Base-by-base conservation (phyloP, 1,140 invertebrate species). In the Drosophila orena region DNA sequence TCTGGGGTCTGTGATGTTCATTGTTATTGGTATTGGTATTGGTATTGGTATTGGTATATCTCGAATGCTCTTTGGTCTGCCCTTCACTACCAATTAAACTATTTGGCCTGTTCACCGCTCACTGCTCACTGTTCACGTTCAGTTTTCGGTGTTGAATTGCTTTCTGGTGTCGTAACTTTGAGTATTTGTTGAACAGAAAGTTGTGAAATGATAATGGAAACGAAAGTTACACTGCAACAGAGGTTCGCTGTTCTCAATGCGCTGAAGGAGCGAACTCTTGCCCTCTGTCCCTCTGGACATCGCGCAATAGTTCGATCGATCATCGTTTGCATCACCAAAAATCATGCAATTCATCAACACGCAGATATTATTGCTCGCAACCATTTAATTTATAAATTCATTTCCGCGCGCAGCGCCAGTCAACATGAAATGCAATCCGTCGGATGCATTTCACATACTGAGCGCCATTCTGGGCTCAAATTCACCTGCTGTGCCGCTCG, bases 351-450 rank as follows among this genome's bases (percentile, higher is more conserved):
- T 88, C 83, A 92, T 92, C 91, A 92, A 92, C 91, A 92, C 91
- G 83, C 91, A 92, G 85, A 92, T 92, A 92, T 92, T 92, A 92
- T 92, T 92, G 90, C 91, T 92, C 91, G 91, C 91, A 92, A 85
- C 91, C 91, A 92, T 90, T 91, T 40, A 72, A 69, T 88, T 86
- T 22, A 54, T 54, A 73, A 71, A 76, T 70, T 77, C 42, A 69
- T 65, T 65, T 64, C 62, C 55, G 68, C 60, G 65, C 71, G 64
- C 65, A 52, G 57, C 68, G 64, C 46, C 74, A 74, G 57, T 83
- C 52, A 44, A 47, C 27, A 53, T 64, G 75, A 70, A 72, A 78
- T 81, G 80, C 79, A 71, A 59, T 81, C 57, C 61, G 34, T 27
- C 30, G 40, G 58, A 50, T 50, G 46, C 55, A 79, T 84, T 84